Conservation (phyloP, 2,113 vertebrate species). For the Engystomops pustulosus region DNA sequence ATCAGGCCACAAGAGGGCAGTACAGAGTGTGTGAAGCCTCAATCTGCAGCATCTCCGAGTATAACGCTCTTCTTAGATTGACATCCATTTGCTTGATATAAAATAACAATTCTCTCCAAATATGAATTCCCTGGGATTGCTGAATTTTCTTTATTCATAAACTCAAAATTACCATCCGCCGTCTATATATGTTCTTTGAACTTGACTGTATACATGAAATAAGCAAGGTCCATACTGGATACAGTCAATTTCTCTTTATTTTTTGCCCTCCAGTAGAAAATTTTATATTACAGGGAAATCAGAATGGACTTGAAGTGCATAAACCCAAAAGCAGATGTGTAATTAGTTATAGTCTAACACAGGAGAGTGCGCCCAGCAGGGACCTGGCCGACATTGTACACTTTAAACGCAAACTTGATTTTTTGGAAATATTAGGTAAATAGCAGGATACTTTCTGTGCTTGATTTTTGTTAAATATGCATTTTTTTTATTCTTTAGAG, state of each 20-base stretch:
- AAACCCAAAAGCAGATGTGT: neutral
- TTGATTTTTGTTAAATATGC: neutral
- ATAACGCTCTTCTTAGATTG: conserved; percentile 11
- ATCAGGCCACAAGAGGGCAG: conserved; percentile 40
- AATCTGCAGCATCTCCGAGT: neutral
- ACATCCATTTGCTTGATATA: conserved; percentile 1
- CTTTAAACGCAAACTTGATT: conserved; percentile 60
- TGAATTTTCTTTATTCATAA: conserved; percentile 11
- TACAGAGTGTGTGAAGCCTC: conserved; percentile 40
- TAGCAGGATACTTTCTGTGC: neutral
- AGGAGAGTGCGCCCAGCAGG: conserved; percentile 27
- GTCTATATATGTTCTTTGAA: conserved; percentile 26
- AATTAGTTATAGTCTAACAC: conserved; percentile 51
- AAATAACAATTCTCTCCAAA: neutral
- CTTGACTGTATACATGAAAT: conserved; percentile 25
- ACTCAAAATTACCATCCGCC: conserved; percentile 23
- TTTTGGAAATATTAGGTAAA: neutral
- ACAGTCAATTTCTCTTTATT: conserved; percentile 41
- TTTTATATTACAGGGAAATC: conserved; percentile 17
- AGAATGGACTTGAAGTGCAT: conserved; percentile 16
- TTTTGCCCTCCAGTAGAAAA: conserved; percentile 4
- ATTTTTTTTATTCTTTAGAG: too few species aligned
- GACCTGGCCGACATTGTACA: conserved; percentile 59
- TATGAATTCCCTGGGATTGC: neutral
- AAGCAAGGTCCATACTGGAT: neutral